Percentiles rank a stretch among this genome's conserved stretches.
These are phyloP conservation scores for Agonopterix heracliana DNA, from an alignment of 2,888 invertebrate species.

Conservation along the genomic window DNA sequence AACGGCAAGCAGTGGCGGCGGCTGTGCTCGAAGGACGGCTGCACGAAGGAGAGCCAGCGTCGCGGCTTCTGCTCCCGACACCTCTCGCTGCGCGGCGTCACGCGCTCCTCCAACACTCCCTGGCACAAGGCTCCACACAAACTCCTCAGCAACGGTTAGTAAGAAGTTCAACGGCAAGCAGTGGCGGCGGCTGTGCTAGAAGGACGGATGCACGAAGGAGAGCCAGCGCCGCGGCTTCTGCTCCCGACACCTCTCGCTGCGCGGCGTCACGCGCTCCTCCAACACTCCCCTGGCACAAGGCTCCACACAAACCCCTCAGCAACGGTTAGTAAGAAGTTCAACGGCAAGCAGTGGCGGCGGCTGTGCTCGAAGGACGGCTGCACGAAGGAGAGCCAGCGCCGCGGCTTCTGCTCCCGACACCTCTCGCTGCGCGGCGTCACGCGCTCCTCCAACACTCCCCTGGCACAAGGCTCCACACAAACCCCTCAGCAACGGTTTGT, in stretches of 20 bases:
- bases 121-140: too few species aligned
- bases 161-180: slow-evolving; percentile 99
- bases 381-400: slow-evolving; percentile 94
- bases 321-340: slow-evolving; percentile 45
- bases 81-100: too few species aligned
- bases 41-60: slow-evolving; percentile 95
- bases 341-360: slow-evolving; percentile 87
- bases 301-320: slow-evolving; percentile 61
- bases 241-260: slow-evolving; percentile 95
- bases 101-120: too few species aligned
- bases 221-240: slow-evolving; percentile 98
- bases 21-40: slow-evolving; percentile 96
- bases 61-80: slow-evolving; percentile 97
- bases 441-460: too few species aligned
- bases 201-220: slow-evolving; percentile 94
- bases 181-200: slow-evolving; percentile 97
- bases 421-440: too few species aligned
- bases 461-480: too few species aligned
- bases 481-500: slow-evolving; percentile 76
- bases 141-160: slow-evolving; percentile 75
- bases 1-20: slow-evolving; percentile 87
- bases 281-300: slow-evolving; percentile 65
- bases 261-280: slow-evolving; percentile 78
- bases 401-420: slow-evolving; percentile 97
- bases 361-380: slow-evolving; percentile 97